Conservation (phyloP, 2,888 invertebrate genomes). For the Drosophila kanekoi region DNA sequence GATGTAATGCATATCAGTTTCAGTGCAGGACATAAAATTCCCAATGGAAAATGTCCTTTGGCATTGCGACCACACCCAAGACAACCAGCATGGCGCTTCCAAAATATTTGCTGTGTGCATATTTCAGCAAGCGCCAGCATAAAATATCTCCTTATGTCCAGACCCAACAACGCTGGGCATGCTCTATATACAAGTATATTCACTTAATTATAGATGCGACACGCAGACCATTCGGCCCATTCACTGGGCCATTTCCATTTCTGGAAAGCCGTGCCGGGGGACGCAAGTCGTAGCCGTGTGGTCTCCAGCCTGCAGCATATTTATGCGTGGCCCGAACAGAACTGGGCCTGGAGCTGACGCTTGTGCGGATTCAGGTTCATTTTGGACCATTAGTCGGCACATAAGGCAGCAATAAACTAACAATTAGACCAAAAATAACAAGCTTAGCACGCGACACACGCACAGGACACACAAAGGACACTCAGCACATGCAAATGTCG, state of each 20-base stretch:
- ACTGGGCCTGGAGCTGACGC: constrained; percentile 22
- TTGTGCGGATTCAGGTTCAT: constrained; percentile 31
- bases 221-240: constrained; percentile 59
- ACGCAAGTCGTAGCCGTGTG: constrained; percentile 14
- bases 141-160: constrained; percentile 51
- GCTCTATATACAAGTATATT: constrained; percentile 42
- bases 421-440: constrained; percentile 67
- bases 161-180: background rate
- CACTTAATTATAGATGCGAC: constrained; percentile 79
- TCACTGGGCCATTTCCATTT: constrained; percentile 27
- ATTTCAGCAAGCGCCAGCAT: constrained; percentile 48
- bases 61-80: constrained; percentile 29
- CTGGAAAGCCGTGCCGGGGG: constrained; percentile 30
- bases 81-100: constrained; percentile 1
- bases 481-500: constrained; percentile 22
- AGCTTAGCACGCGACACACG: constrained; percentile 30
- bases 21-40: constrained; percentile 17
- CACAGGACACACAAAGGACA: constrained; percentile 11
- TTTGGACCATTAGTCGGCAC: constrained; percentile 33
- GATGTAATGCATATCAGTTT: constrained; percentile 28
- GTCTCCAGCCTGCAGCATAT: constrained; percentile 41
- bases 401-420: constrained; percentile 67
- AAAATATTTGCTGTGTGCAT: constrained; percentile 46
- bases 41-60: constrained; percentile 31
- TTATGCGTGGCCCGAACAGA: constrained; percentile 39